phyloP scores from a whole-genome alignment of 2,113 vertebrate genomes.

The Gymnarchus niloticus region DNA sequence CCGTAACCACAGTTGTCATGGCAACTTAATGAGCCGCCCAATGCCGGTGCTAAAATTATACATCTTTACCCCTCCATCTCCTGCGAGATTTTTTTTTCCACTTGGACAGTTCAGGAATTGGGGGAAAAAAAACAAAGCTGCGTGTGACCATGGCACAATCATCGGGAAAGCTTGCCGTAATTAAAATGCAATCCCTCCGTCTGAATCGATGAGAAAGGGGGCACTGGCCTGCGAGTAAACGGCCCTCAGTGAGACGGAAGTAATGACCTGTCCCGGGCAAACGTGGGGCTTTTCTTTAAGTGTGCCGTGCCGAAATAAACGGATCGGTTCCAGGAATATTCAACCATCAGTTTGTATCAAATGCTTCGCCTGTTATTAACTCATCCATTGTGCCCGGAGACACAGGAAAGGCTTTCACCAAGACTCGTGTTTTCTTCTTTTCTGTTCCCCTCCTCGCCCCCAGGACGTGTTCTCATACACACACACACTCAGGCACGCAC shows the following conservation, averaged over 20 bases:
- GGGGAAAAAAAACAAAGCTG: neutral
- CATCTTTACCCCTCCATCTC: neutral
- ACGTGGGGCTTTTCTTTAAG: constrained; percentile 46
- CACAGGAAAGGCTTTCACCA: constrained; percentile 44
- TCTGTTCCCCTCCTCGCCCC: constrained; percentile 4
- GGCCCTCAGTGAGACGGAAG: constrained; percentile 56
- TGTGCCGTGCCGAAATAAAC: constrained; percentile 49
- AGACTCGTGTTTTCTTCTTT: constrained; percentile 26
- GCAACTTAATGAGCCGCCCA: constrained; percentile 8
- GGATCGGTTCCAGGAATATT: constrained; percentile 49
- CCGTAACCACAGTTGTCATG: constrained; percentile 6
- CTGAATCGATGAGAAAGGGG: constrained; percentile 52
- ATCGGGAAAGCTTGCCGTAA: constrained; percentile 34
- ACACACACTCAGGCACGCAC: constrained; percentile 1
- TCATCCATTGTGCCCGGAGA: constrained; percentile 47
- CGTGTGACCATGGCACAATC: neutral
- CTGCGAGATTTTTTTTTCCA: neutral
- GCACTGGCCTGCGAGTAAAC: constrained; percentile 43
- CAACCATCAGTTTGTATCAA: constrained; percentile 38
- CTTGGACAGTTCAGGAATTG: neutral
- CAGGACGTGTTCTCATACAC: constrained; percentile 24
- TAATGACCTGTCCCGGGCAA: constrained; percentile 49
- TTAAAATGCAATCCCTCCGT: constrained; percentile 52
- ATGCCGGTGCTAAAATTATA: neutral
- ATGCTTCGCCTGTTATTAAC: constrained; percentile 53